phyloP scores from a whole-genome alignment of 2,797 vertebrate species.

The Vespertilio murinus region DNA sequence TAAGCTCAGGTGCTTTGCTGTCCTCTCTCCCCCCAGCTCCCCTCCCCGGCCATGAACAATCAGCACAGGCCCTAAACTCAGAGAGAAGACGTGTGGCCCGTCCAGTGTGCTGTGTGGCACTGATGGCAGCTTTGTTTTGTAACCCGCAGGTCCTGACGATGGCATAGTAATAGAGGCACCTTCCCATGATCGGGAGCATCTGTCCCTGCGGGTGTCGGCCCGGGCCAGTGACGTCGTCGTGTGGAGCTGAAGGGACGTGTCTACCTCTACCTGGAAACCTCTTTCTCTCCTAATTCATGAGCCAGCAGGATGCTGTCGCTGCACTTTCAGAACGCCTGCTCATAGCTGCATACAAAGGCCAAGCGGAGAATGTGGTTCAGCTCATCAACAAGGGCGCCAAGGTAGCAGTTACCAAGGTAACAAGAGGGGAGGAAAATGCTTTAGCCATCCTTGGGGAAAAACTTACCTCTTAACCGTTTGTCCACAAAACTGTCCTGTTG shows the following conservation, averaged over 20 bases:
- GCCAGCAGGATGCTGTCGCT: constrained; percentile 97
- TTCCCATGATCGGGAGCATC: constrained; percentile 65
- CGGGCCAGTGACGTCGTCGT: constrained; percentile 68
- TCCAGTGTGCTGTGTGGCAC: constrained; percentile 14
- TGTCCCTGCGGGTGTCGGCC: constrained; percentile 64
- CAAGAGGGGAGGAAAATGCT: constrained; percentile 76
- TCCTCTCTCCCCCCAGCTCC: neutral
- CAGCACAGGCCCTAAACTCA: neutral
- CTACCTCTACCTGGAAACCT: constrained; percentile 75
- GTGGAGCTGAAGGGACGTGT: constrained; percentile 80
- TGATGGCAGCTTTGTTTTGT: constrained; percentile 81
- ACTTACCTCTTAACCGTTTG: constrained; percentile 76
- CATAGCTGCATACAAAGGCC: constrained; percentile 97
- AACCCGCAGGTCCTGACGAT: constrained; percentile 85
- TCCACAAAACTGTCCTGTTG: constrained; percentile 64
- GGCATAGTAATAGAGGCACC: constrained; percentile 79
- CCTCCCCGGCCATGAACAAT: neutral
- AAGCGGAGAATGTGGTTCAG: constrained; percentile 98
- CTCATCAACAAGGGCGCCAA: constrained; percentile 99
- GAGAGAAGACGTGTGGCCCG: neutral
- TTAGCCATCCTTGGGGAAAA: constrained; percentile 77
- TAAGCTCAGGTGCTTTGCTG: neutral
- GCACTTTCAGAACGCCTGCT: constrained; percentile 98
- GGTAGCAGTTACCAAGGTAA: constrained; percentile 98
- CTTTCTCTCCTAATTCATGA: constrained; percentile 94